These are phyloP conservation scores for Chloropsis cyanopogon DNA, from an alignment of 2,113 vertebrate species.

Conservation along the genomic window DNA sequence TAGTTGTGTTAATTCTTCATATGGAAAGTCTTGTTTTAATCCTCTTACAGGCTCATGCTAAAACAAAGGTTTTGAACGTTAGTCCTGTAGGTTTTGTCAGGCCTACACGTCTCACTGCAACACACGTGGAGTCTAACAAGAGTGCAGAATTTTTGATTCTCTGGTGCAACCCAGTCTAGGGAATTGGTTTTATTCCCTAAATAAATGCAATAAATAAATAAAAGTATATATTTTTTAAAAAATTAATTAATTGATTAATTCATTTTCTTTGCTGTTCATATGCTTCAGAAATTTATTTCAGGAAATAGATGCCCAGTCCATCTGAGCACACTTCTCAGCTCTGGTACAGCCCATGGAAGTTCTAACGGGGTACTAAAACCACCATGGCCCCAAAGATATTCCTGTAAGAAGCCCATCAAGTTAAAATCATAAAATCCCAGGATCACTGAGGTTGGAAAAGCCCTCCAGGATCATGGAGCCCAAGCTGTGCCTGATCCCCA, in stretches of 20 bases:
- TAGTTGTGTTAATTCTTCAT: not conserved
- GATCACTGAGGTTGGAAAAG: not conserved
- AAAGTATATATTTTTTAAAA: not conserved
- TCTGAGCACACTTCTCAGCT: not conserved
- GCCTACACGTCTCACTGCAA: not conserved
- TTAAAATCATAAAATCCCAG: not conserved
- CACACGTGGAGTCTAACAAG: fast-evolving
- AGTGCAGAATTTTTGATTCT: not conserved
- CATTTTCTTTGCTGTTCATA: not conserved
- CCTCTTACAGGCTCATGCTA: not conserved
- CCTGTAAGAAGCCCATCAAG: not conserved
- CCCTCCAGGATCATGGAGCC: fast-evolving
- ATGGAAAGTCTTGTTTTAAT: not conserved
- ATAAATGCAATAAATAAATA: not conserved
- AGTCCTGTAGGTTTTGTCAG: not conserved
- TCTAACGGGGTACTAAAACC: not conserved
- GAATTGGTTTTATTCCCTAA: not conserved
- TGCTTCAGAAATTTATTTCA: not conserved
- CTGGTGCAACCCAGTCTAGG: too few relatives aligned
- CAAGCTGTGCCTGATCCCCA: fast-evolving
- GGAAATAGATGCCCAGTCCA: not conserved
- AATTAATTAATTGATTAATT: not conserved
- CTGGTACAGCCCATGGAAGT: not conserved
- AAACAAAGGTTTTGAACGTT: not conserved
- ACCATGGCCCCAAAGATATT: not conserved